phyloP scores from a whole-genome alignment of 2,113 vertebrate species.

The Alces alces region DNA sequence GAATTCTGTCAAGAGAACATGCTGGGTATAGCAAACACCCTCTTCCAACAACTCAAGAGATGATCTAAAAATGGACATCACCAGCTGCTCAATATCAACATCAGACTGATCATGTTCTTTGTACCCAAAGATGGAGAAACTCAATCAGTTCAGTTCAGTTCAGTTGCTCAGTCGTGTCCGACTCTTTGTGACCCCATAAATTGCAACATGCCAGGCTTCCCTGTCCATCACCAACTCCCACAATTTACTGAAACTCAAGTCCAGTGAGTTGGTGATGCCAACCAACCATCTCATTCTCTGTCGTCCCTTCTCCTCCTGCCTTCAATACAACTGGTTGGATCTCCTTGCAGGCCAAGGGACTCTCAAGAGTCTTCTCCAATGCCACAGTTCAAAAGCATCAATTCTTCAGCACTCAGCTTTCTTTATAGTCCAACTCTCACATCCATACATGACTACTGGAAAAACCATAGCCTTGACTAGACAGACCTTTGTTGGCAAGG shows the following conservation, averaged over 20 bases:
- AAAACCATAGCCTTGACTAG: neutral
- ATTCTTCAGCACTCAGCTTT: rapidly evolving
- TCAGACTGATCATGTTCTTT: neutral
- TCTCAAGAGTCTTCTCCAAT: neutral
- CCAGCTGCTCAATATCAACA: neutral
- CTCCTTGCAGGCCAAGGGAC: neutral
- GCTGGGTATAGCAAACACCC: neutral
- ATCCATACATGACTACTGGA: neutral
- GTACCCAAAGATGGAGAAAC: neutral
- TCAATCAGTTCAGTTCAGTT: neutral
- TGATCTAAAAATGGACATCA: neutral
- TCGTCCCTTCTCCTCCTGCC: neutral
- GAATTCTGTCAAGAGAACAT: neutral
- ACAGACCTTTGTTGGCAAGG: neutral
- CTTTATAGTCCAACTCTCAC: neutral
- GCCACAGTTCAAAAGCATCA: neutral
- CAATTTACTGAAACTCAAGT: neutral
- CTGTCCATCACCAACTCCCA: neutral
- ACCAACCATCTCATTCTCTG: neutral
- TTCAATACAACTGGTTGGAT: neutral
- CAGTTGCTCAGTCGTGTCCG: neutral
- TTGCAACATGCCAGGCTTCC: neutral
- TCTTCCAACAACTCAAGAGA: neutral
- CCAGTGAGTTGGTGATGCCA: neutral
- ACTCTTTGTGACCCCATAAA: neutral